phyloP scores from a whole-genome alignment of 2,797 vertebrate species.

The Moxostoma hubbsi region DNA sequence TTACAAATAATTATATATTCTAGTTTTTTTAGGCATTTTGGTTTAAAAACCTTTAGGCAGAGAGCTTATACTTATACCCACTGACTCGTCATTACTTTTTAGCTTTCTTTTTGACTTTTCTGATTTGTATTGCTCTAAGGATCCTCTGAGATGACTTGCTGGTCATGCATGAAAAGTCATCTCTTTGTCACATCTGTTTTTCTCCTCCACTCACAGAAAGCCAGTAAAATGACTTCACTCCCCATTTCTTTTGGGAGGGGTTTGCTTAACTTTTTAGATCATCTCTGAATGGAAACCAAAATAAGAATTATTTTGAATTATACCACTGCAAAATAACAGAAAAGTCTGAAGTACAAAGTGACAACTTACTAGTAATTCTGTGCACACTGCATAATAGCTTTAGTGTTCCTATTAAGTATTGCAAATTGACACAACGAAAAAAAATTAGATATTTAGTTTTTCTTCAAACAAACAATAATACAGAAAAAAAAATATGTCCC shows the following conservation, averaged over 20 bases:
- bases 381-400: not conserved
- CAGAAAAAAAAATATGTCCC: slow-evolving; percentile 42
- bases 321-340: not conserved
- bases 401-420: slow-evolving; percentile 31
- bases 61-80: too few relatives aligned
- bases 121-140: not conserved
- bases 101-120: not conserved
- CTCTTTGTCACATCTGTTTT: slow-evolving; percentile 33
- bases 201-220: slow-evolving; percentile 13
- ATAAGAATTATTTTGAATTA: not conserved
- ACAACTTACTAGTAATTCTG: not conserved
- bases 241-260: not conserved
- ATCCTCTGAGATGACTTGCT: too few relatives aligned
- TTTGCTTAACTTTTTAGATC: not conserved
- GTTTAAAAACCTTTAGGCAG: too few relatives aligned
- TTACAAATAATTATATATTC: too few relatives aligned
- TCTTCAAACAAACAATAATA: slow-evolving; percentile 47
- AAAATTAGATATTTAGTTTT: slow-evolving; percentile 49
- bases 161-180: slow-evolving; percentile 11
- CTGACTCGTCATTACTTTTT: too few relatives aligned
- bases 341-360: not conserved
- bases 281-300: not conserved
- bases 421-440: slow-evolving; percentile 8
- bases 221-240: slow-evolving; percentile 24
- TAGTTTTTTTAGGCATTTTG: too few relatives aligned